Evolutionary conservation across 2,113 vertebrate genomes (phyloP), one percentile per base, ranked within the genome.

Genomic region (Nothobranchius kuhntae): DNA sequence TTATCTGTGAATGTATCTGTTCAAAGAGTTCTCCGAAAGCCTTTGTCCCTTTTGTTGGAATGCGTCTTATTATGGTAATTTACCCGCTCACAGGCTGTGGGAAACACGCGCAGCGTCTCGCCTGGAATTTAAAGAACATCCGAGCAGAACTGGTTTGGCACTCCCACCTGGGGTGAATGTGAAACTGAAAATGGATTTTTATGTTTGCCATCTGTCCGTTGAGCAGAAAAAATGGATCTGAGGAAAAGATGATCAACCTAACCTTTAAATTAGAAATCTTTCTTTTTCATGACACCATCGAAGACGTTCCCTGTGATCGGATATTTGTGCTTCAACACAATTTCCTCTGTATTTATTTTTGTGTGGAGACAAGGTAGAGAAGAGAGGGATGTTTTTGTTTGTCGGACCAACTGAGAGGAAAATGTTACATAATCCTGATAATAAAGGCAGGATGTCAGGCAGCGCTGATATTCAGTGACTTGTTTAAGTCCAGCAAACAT

Each of bases 381-480:
- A 78, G 35, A 65, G 50, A 38, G 61, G 36, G 47, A 30, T 62
- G 11, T 46, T 58, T 46, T 58, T 65, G 54, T 87, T 75, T 77
- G 61, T 83, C 9, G 1, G 46, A 64, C 30, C 70, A 54, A 71
- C 61, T 59, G 63, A 2, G 9, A 14, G 24, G 21, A 60, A 65
- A 24, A 65, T 51, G 68, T 81, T 71, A 40, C 55, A 61, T 65
- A 71, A 87, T 61, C 42, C 53, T 52, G 46, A 54, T 45, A 73
- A 83, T 77, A 76, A 86, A 81, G 45, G 52, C 59, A 75, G 71
- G 71, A 80, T 71, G 77, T 66, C 71, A 55, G 57, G 67, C 54
- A 36, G 24, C 30, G 61, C 48, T 55, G 75, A 77, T 55, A 61
- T 51, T 63, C 61, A 2, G n/a, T 44, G 21, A 47, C 21, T 61